Conservation (phyloP, 2,888 invertebrate genomes). For the Spialia ferax region DNA sequence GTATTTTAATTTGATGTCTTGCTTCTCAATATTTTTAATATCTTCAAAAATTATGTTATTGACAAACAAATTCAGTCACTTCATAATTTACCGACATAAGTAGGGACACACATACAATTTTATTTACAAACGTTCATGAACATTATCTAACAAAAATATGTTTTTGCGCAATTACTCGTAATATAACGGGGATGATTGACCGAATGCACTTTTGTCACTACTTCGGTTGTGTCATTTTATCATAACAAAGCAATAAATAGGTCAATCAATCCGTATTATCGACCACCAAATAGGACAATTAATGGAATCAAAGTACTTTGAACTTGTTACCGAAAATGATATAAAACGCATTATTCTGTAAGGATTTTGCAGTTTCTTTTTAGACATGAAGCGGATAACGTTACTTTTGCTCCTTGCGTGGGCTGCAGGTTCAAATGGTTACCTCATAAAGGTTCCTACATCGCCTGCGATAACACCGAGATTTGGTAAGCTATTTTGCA, state of each 20-base stretch:
- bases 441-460: conserved; percentile 70
- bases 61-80: background rate
- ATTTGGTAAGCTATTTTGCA: conserved; percentile 46
- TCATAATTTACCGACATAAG: too few species aligned
- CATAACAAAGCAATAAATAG: conserved; percentile 47
- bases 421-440: conserved; percentile 57
- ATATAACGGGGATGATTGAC: conserved; percentile 50
- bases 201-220: conserved; percentile 54
- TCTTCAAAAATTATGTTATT: too few species aligned
- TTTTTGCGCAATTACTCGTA: background rate
- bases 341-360: conserved; percentile 42
- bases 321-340: conserved; percentile 44
- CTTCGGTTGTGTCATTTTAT: conserved; percentile 37
- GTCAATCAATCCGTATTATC: conserved; percentile 68
- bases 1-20: too few species aligned
- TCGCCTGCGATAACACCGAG: conserved; percentile 47
- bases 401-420: conserved; percentile 53
- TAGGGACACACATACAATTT: too few species aligned
- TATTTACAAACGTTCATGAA: background rate
- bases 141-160: conserved; percentile 7
- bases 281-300: conserved; percentile 52
- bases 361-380: conserved; percentile 29
- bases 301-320: conserved; percentile 59
- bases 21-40: too few species aligned
- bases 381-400: conserved; percentile 69